A percentile compares a stretch with the other conserved stretches of the same genome.
Evolutionary conservation across 1,140 invertebrate genomes (phyloP).

Genomic region (Bombus huntii): DNA sequence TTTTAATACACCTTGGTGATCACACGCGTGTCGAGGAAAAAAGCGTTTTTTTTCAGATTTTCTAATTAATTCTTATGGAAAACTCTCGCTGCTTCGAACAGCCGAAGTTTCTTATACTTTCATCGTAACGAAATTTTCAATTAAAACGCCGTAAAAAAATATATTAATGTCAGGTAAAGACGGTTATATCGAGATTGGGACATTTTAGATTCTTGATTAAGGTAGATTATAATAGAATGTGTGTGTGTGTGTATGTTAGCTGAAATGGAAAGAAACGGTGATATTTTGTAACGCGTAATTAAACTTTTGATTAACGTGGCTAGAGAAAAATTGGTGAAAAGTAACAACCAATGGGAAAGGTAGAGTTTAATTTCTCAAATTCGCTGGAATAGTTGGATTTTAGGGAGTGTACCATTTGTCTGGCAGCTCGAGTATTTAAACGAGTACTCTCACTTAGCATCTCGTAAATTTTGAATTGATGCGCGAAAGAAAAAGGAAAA

Average conservation of each 20-base stretch:
- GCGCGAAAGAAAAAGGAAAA: not conserved
- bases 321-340: too few species aligned
- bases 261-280: too few species aligned
- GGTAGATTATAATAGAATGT: too few species aligned
- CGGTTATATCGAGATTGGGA: too few species aligned
- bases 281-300: too few species aligned
- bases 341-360: too few species aligned
- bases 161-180: too few species aligned
- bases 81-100: not conserved
- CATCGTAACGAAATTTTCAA: not conserved
- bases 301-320: too few species aligned
- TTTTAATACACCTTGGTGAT: conserved; percentile 18
- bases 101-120: not conserved
- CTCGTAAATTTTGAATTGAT: conserved; percentile 28
- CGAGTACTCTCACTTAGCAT: conserved; percentile 18
- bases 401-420: not conserved
- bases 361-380: not conserved
- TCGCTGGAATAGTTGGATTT: not conserved
- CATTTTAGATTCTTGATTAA: too few species aligned
- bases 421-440: not conserved
- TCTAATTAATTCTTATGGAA: conserved; percentile 11
- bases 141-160: not conserved
- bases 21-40: not conserved
- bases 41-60: not conserved
- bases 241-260: too few species aligned